Conservation (phyloP, 1,140 invertebrate genomes). For the Varroa destructor region DNA sequence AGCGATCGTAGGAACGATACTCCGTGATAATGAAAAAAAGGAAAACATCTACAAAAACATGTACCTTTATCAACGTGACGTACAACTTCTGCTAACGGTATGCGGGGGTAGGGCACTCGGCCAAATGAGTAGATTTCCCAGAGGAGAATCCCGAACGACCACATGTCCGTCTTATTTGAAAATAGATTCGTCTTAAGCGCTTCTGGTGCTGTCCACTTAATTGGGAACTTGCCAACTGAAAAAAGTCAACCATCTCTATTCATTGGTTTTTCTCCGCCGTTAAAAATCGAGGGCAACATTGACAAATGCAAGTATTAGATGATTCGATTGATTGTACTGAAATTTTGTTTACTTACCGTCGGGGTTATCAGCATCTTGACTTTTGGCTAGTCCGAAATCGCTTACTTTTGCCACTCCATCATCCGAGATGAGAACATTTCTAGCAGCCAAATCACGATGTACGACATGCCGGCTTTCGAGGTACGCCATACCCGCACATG, state of each 20-base stretch:
- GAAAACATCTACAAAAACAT: constrained; percentile 5
- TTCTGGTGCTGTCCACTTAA: constrained; percentile 99
- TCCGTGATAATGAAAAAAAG: not conserved
- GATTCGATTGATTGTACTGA: not conserved
- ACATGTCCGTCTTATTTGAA: constrained; percentile 99
- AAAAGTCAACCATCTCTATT: constrained; percentile 31
- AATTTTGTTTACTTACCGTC: constrained; percentile 4
- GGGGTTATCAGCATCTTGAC: constrained; percentile 22
- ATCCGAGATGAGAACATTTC: constrained; percentile 92
- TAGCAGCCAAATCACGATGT: constrained; percentile 91
- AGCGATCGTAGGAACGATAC: constrained; percentile 28
- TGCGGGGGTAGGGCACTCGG: constrained; percentile 94
- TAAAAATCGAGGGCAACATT: not conserved
- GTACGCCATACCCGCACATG: constrained; percentile 96
- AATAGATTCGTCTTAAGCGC: constrained; percentile 91
- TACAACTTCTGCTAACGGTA: constrained; percentile 83
- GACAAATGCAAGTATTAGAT: not conserved
- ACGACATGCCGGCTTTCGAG: constrained; percentile 89
- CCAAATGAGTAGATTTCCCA: constrained; percentile 99
- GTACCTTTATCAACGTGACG: constrained; percentile 81
- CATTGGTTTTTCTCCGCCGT: not conserved
- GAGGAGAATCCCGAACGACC: constrained; percentile 96
- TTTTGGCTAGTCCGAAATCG: constrained; percentile 30
- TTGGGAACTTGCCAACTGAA: constrained; percentile 56
- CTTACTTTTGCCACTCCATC: constrained; percentile 76